Conservation (phyloP, 2,797 vertebrate species). For the Lates japonicus region DNA sequence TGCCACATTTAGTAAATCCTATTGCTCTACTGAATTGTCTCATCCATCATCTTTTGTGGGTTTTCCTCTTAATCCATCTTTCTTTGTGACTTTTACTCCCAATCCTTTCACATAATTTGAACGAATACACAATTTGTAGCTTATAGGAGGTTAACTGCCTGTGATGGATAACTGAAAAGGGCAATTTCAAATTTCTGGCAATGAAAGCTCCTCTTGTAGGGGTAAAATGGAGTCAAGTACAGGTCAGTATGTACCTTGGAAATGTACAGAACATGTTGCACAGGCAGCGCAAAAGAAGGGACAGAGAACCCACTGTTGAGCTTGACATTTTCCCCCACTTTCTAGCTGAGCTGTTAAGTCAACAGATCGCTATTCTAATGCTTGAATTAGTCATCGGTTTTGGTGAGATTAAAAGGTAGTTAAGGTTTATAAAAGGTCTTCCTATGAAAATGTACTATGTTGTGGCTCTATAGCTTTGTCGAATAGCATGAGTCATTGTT, state of each 20-base stretch:
- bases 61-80: slow-evolving; percentile 39
- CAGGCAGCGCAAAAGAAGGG: background rate
- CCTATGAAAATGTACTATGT: background rate
- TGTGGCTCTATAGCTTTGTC: slow-evolving; percentile 13
- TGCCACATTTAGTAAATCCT: slow-evolving; percentile 40
- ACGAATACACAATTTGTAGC: slow-evolving; percentile 10
- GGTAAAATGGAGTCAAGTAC: background rate
- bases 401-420: slow-evolving; percentile 7
- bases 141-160: slow-evolving; percentile 1
- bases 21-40: slow-evolving; percentile 43
- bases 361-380: slow-evolving; percentile 33
- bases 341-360: background rate
- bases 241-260: slow-evolving; percentile 13
- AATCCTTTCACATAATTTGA: slow-evolving; percentile 3
- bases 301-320: slow-evolving; percentile 1
- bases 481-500: background rate
- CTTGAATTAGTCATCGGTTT: slow-evolving; percentile 45
- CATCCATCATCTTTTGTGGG: slow-evolving; percentile 58
- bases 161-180: slow-evolving; percentile 4
- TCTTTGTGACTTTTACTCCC: slow-evolving; percentile 11
- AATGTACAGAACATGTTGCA: slow-evolving; percentile 5
- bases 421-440: slow-evolving; percentile 24
- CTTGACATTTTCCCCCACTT: background rate
- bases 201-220: slow-evolving; percentile 19
- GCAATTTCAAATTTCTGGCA: background rate